These are phyloP conservation scores for Sminthurides bifidus DNA, from an alignment of 1,140 invertebrate species.

Conservation along the genomic window DNA sequence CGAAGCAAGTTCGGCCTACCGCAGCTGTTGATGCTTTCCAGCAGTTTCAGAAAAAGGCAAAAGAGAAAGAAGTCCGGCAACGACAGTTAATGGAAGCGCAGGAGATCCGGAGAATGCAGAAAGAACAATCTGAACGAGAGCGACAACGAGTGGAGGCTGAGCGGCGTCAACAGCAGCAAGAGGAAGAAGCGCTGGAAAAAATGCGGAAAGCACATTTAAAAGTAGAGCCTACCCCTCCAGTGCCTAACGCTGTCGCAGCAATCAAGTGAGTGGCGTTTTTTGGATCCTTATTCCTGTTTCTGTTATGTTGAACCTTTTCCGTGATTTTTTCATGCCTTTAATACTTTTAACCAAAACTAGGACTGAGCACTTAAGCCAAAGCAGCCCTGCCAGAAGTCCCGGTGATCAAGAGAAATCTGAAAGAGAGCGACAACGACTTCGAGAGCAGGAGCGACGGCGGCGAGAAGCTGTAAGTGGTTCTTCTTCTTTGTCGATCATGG, in stretches of 20 bases:
- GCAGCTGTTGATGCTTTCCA: conserved; percentile 49
- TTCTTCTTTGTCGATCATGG: conserved; percentile 9
- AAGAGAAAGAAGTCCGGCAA: conserved; percentile 84
- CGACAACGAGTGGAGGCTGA: conserved; percentile 64
- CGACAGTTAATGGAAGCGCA: conserved; percentile 69
- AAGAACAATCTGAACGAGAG: conserved; percentile 72
- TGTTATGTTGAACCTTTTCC: background rate
- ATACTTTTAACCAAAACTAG: background rate
- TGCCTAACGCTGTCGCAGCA: conserved; percentile 2
- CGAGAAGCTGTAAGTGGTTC: conserved; percentile 72
- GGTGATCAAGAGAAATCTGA: conserved; percentile 58
- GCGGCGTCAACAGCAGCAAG: conserved; percentile 59
- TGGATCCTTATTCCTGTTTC: background rate
- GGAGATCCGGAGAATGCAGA: conserved; percentile 59
- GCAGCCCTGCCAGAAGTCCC: conserved; percentile 43
- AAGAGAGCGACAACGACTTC: conserved; percentile 53
- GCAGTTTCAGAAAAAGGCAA: conserved; percentile 86
- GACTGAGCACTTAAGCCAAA: conserved; percentile 12
- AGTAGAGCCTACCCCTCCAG: conserved; percentile 8
- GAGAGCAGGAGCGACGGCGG: conserved; percentile 76
- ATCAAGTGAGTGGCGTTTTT: conserved; percentile 7
- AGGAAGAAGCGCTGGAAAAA: conserved; percentile 64
- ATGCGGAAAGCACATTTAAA: conserved; percentile 40
- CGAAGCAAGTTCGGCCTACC: conserved; percentile 12
- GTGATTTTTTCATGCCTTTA: background rate